Evolutionary conservation across 2,888 invertebrate genomes (phyloP), one percentile per base, ranked within the genome.

Genomic region (Himalopsyche japonica): DNA sequence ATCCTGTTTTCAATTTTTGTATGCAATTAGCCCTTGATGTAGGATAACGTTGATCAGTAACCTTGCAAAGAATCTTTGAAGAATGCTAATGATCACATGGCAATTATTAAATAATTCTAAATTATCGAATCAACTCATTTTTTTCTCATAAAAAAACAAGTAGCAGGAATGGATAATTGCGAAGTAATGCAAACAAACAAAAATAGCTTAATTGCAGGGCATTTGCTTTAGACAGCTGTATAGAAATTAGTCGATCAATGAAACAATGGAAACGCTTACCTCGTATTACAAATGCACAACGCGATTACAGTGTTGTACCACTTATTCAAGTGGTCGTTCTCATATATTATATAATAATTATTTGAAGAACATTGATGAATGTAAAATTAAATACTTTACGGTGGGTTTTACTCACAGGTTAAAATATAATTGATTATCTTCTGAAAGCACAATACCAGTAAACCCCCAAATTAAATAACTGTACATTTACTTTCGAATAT

Each of bases 121-220:
- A 80, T 80, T 80, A 49, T 48, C 32, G 32, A 79, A 82, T 82
- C 20, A 64, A 82, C 57, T 20, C 49, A 20, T 82, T 78, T 47
- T 82, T 48, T n/a, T n/a, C n/a, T 79, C 27, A 64, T 30, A 34
- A 77, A 24, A 8, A 70, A 30, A 77, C 34, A 20, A 49, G 7
- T 82, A 32, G 30, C 48, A 76, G 80, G 83, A 34, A 79, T 47
- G 27, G n/a, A 27, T 0, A 47, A 18, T 34, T 37, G 3, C 37
- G 18, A 80, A 47, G 30, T 48, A 80, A 83, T 80, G 83, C n/a
- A 80, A 76, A 70, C 79, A 76, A 47, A 82, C 64, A 37, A 30
- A 70, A 82, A 27, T 70, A 18, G 24, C n/a, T 7, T 82, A 82
- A 79, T 82, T 82, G 64, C 79, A 70, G 79, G 48, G 82, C 70